A percentile compares a stretch with the other conserved stretches of the same genome.
Conservation (phyloP, 2,797 vertebrate genomes). For the Epinephelus coioides region DNA sequence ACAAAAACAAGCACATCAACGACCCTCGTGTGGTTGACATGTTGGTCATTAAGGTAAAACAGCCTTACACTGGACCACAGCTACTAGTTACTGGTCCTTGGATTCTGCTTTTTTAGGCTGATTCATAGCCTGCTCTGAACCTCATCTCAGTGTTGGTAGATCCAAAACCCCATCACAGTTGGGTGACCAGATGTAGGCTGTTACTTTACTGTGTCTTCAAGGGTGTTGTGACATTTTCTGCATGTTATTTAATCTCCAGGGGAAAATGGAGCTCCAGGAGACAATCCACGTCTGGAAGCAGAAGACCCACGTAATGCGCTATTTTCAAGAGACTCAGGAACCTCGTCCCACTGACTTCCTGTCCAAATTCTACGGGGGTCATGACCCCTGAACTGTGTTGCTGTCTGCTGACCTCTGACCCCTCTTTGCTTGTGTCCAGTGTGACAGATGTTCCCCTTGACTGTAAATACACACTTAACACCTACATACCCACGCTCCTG, state of each 20-base stretch:
- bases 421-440: slow-evolving; percentile 49
- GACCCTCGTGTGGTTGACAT: slow-evolving; percentile 95
- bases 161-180: not conserved
- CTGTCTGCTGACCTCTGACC: slow-evolving; percentile 37
- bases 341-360: slow-evolving; percentile 90
- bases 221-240: not conserved
- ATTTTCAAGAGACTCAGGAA: slow-evolving; percentile 90
- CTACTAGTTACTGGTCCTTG: not conserved
- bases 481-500: slow-evolving; percentile 22
- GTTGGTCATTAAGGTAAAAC: slow-evolving; percentile 94
- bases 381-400: slow-evolving; percentile 87
- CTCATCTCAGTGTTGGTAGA: not conserved
- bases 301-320: slow-evolving; percentile 95
- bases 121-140: not conserved
- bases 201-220: not conserved
- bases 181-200: not conserved
- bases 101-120: not conserved
- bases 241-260: slow-evolving; percentile 80
- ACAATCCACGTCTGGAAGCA: slow-evolving; percentile 97
- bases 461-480: slow-evolving; percentile 86
- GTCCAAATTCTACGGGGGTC: slow-evolving; percentile 93
- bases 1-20: slow-evolving; percentile 90
- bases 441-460: slow-evolving; percentile 66
- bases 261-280: slow-evolving; percentile 97
- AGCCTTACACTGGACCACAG: not conserved